phyloP scores from a whole-genome alignment of 1,140 invertebrate species.

The Camponotus pennsylvanicus region DNA sequence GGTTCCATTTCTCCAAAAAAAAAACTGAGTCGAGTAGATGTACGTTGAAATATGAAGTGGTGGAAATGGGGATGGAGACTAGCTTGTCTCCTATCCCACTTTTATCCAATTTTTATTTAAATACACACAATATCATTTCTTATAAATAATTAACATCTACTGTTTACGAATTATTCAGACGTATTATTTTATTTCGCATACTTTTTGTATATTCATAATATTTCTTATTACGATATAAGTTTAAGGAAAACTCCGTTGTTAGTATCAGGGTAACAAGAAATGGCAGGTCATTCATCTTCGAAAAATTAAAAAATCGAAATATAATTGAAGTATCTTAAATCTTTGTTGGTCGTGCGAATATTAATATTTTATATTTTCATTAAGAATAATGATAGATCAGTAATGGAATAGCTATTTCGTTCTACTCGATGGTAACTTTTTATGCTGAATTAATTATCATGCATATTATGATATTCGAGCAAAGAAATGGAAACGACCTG shows the following conservation, averaged over 20 bases:
- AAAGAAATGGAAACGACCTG: neutral
- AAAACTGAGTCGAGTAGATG: no score
- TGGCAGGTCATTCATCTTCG: slow-evolving; percentile 7
- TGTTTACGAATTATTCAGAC: no score
- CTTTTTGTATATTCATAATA: neutral
- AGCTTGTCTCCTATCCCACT: no score
- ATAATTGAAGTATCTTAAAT: slow-evolving; percentile 2
- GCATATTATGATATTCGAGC: neutral
- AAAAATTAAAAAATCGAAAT: neutral
- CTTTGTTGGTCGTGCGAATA: neutral
- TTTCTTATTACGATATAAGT: neutral
- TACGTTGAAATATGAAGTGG: no score
- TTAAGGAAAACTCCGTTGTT: neutral
- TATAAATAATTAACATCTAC: no score
- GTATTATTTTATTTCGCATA: no score
- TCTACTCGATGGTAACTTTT: neutral
- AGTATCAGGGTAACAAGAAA: neutral
- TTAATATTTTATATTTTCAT: neutral
- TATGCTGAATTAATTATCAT: neutral
- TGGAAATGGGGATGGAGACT: no score
- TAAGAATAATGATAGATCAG: neutral
- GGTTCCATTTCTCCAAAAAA: no score
- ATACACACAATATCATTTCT: no score
- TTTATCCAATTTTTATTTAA: no score
- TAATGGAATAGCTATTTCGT: neutral